Evolutionary conservation across 2,888 invertebrate species (phyloP), one percentile per base, ranked within the genome.

Genomic region (Synanthedon formicaeformis): DNA sequence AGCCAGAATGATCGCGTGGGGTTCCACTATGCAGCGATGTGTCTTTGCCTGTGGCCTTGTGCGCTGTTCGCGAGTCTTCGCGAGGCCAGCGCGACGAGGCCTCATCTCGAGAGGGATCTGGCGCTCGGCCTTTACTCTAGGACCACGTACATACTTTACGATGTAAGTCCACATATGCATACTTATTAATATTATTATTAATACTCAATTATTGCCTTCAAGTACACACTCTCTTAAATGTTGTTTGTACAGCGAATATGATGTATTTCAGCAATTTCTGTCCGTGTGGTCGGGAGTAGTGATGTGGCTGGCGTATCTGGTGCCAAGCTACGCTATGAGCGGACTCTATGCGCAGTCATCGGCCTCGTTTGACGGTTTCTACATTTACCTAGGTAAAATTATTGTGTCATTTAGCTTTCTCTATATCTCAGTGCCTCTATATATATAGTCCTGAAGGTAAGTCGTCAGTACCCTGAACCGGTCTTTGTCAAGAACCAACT

Each of bases 271-370:
- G 96, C 90, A 93, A 67, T 78, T 95, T 52, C 89, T 94, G 63
- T 94, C 94, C 62, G 69, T 96, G 40, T 92, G 94, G 68, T 93
- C 95, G 1, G 93, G 95, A 53, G 84, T 92, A 51, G 89, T 95
- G 59, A 91, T 96, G 51, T 96, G 96, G 91, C 68, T 96, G 60
- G 94, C 95, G 3, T 97, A 94, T 73, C 73, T 96, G 52, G 91
- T 96, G 55, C 97, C 97, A 13, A 95, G 95, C 50, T 96, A 94
- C 73, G 94, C 94, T 14, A 96, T 96, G 96, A 92, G 93, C 27
- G 95, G 95, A 0, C 79, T 95, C 0, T 94, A 95, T 64, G 91
- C 92, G 63, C 92, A 92, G 67, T 88, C 90, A 11, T 87, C 88
- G 12, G 90, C 86, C 50, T 90, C 91, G 4, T 79, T 92, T 62